Evolutionary conservation across 2,113 vertebrate species (phyloP).

Genomic region (Tenrec ecaudatus): DNA sequence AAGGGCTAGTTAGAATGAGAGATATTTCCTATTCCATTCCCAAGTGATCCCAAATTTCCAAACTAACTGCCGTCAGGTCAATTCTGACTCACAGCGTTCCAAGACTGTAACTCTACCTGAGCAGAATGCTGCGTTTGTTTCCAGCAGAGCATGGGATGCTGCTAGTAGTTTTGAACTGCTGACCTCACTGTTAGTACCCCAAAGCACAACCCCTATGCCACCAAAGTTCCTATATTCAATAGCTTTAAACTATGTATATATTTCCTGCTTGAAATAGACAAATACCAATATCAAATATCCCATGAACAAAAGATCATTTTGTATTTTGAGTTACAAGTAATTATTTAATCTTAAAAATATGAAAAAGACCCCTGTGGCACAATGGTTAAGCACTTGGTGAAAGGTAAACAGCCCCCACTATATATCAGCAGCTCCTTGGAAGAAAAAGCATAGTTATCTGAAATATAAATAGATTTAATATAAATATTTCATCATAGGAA

Average conservation of each 20-base stretch:
- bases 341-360: conserved; percentile 39
- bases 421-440: background rate
- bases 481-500: background rate
- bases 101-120: too few species aligned
- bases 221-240: too few species aligned
- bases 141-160: too few species aligned
- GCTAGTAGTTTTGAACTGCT: too few species aligned
- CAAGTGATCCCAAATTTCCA: background rate
- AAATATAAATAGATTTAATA: background rate
- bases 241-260: background rate
- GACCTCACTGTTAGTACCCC: too few species aligned
- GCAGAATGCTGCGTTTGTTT: too few species aligned
- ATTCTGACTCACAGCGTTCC: too few species aligned
- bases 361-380: background rate
- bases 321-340: conserved; percentile 2
- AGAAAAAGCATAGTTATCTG: background rate
- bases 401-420: background rate
- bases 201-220: too few species aligned
- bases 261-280: background rate
- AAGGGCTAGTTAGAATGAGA: background rate
- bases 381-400: background rate
- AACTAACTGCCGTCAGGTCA: too few species aligned
- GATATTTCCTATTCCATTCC: background rate
- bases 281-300: background rate
- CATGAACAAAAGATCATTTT: background rate